These are phyloP conservation scores for Callipepla californica DNA, from an alignment of 2,113 vertebrate species.

Conservation along the genomic window DNA sequence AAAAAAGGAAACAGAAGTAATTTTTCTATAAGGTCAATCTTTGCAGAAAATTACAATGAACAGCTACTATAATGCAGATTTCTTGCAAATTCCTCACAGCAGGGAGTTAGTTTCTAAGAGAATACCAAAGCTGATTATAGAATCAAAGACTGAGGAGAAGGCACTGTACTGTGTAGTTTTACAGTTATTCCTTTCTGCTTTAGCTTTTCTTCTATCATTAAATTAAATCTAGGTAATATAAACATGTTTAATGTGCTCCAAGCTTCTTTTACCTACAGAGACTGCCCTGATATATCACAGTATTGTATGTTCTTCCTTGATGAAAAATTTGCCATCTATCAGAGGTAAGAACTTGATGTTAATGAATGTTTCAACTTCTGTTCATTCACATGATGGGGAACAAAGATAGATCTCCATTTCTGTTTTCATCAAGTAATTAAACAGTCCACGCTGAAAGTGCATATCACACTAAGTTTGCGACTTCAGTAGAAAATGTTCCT, in stretches of 20 bases:
- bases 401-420: not conserved
- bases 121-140: not conserved
- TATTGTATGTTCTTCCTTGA: not conserved
- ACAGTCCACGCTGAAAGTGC: not conserved
- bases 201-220: not conserved
- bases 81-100: constrained; percentile 4
- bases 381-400: not conserved
- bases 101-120: constrained; percentile 4
- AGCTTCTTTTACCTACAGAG: not conserved
- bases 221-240: not conserved
- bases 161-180: not conserved
- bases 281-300: not conserved
- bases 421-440: not conserved
- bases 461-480: not conserved
- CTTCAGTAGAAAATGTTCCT: not conserved
- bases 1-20: fast-evolving
- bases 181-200: not conserved
- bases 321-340: not conserved
- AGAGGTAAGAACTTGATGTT: not conserved
- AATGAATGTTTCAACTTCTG: not conserved
- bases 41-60: not conserved
- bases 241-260: not conserved
- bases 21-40: not conserved
- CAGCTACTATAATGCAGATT: not conserved
- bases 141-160: not conserved